phyloP scores from a whole-genome alignment of 1,140 invertebrate species.

The Heliconius eleuchia region DNA sequence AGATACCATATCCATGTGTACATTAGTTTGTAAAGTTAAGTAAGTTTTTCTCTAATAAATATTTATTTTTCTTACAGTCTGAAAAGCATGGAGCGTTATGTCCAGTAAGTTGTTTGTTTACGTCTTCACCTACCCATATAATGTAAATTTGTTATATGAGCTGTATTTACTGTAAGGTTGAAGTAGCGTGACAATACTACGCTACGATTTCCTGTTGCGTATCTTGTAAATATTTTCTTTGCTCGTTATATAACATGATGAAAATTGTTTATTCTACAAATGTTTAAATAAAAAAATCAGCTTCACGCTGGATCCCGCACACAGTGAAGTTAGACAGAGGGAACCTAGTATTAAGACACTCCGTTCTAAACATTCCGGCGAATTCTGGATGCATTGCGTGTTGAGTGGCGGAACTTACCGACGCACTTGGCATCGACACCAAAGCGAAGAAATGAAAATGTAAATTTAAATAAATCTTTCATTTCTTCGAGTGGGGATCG shows the following conservation, averaged over 20 bases:
- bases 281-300: too few species aligned
- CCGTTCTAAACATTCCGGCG: too few species aligned
- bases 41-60: slow-evolving; percentile 14
- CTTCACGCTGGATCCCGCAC: too few species aligned
- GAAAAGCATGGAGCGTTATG: slow-evolving; percentile 65
- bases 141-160: slow-evolving; percentile 14
- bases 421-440: too few species aligned
- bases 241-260: slow-evolving; percentile 24
- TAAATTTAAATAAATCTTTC: too few species aligned
- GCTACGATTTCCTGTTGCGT: slow-evolving; percentile 18
- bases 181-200: slow-evolving; percentile 13
- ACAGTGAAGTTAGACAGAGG: too few species aligned
- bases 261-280: background rate
- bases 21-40: background rate
- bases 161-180: slow-evolving; percentile 17
- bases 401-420: too few species aligned
- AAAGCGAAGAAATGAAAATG: too few species aligned
- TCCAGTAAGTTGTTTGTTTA: slow-evolving; percentile 58
- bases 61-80: slow-evolving; percentile 48
- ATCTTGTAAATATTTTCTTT: slow-evolving; percentile 23
- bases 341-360: too few species aligned
- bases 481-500: too few species aligned
- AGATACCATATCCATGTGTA: background rate
- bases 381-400: too few species aligned
- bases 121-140: slow-evolving; percentile 8